A percentile compares a stretch with the other conserved stretches of the same genome.
phyloP scores from a whole-genome alignment of 2,888 invertebrate species.

The Odontothrips loti region DNA sequence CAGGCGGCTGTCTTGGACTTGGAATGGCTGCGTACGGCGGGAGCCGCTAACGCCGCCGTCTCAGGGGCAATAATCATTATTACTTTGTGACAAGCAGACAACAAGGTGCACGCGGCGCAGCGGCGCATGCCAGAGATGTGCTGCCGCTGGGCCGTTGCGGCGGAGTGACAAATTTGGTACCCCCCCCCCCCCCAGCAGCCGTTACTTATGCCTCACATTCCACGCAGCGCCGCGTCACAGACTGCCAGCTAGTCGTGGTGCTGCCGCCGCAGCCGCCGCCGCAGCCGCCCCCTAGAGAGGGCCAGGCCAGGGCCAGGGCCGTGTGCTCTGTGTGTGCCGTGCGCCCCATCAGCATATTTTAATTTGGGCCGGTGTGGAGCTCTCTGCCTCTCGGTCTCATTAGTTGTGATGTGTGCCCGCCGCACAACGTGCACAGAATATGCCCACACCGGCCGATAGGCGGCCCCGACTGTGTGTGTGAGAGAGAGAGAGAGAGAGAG shows the following conservation, averaged over 20 bases:
- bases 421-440: not conserved
- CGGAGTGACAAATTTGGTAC: not conserved
- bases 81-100: too few species aligned
- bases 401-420: constrained; percentile 11
- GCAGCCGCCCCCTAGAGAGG: too few species aligned
- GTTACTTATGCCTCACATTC: constrained; percentile 11
- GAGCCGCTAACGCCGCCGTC: too few species aligned
- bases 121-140: too few species aligned
- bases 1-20: too few species aligned
- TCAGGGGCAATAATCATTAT: too few species aligned
- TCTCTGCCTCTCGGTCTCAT: not conserved
- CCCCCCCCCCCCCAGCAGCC: not conserved
- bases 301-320: too few species aligned
- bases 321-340: not conserved
- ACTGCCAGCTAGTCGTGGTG: too few species aligned
- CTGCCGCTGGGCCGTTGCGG: not conserved
- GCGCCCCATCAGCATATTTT: constrained; percentile 24
- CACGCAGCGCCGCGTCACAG: not conserved
- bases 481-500: not conserved
- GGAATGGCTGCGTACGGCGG: not conserved
- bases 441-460: too few species aligned
- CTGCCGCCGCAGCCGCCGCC: too few species aligned
- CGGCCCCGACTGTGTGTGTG: not conserved
- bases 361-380: not conserved
- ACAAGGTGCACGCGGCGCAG: too few species aligned